Evolutionary conservation across 1,140 invertebrate genomes (phyloP), one percentile per base, ranked within the genome.

Genomic region (Diplogasteroides magnus): DNA sequence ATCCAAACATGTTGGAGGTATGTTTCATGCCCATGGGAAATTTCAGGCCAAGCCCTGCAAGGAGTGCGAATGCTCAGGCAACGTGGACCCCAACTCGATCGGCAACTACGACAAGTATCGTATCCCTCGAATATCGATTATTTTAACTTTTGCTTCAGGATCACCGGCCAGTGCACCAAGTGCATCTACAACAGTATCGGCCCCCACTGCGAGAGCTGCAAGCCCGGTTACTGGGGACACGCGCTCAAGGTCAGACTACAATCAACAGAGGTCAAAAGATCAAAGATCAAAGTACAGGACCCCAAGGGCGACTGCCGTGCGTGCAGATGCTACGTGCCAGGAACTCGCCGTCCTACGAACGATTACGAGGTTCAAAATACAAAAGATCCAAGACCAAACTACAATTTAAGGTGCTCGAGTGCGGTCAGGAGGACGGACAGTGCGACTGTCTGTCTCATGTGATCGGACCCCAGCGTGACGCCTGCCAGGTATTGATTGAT

Each of bases 171-270:
- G 81, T 98, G 95, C 87, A 83, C 94, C 0, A 97, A 96, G 81
- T 98, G 95, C 83, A 94, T 97, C 67, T 91, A 95, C 83, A 95
- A 95, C 78, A 97, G 94, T 1, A 91, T 88, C 32, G 95, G 94
- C 2, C 83, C 76, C 61, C 78, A 78, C 86, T 88, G 94, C 83
- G 93, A 97, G 72, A 89, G 90, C 78, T 98, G 94, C 86, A 85
- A 94, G 71, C 88, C 90, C 64, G 92, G 91, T 76, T 85, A 82
- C 78, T 86, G 83, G 77, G 85, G 85, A 31, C 80, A 86, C 77
- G 84, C 84, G 26, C 72, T 77, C n/a, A 59, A 66, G 37, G 37
- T 48, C 6, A 11, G 19, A 6, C 37, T 6, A 11, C 6, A 48
- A 6, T 48, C 37, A 11, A 48, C 37, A 6, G 37, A 11, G 19